A percentile compares a stretch with the other conserved stretches of the same genome.
Conservation (phyloP, 2,888 invertebrate genomes). For the Hybos culiciformis region DNA sequence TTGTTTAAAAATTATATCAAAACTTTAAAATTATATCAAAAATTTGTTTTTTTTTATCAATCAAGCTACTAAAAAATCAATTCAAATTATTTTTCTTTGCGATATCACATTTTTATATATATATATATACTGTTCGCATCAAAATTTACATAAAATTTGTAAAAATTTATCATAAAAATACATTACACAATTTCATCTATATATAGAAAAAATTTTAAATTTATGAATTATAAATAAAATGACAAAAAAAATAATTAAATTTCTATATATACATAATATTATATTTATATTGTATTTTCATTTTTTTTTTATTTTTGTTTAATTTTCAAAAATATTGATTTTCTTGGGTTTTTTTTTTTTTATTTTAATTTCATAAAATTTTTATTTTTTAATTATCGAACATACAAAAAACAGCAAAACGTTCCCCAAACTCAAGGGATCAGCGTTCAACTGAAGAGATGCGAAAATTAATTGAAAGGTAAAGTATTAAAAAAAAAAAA, state of each 20-base stretch:
- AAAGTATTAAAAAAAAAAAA: slow-evolving; percentile 39
- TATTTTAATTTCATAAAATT: slow-evolving; percentile 17
- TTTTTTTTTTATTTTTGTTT: slow-evolving; percentile 15
- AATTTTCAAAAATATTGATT: slow-evolving; percentile 15
- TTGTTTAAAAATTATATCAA: too few species aligned
- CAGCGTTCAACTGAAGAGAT: slow-evolving; percentile 91
- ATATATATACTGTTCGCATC: too few species aligned
- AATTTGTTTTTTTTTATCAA: too few species aligned
- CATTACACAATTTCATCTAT: slow-evolving; percentile 7
- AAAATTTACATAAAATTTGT: too few species aligned
- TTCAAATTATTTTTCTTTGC: too few species aligned
- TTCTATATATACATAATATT: slow-evolving; percentile 13
- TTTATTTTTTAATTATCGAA: too few species aligned
- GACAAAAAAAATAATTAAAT: slow-evolving; percentile 8
- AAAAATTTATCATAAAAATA: too few species aligned
- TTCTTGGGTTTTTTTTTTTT: slow-evolving; percentile 18
- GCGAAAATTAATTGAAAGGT: slow-evolving; percentile 96
- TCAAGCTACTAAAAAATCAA: too few species aligned
- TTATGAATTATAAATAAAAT: slow-evolving; percentile 10
- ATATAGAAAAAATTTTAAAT: slow-evolving; percentile 5
- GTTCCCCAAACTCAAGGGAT: slow-evolving; percentile 67
- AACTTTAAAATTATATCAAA: too few species aligned
- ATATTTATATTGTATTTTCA: slow-evolving; percentile 17
- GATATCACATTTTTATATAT: too few species aligned
- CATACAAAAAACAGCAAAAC: slow-evolving; percentile 38